Evolutionary conservation across 2,797 vertebrate genomes (phyloP), one percentile per base, ranked within the genome.

Genomic region (Sternarchorhynchus goeldii): DNA sequence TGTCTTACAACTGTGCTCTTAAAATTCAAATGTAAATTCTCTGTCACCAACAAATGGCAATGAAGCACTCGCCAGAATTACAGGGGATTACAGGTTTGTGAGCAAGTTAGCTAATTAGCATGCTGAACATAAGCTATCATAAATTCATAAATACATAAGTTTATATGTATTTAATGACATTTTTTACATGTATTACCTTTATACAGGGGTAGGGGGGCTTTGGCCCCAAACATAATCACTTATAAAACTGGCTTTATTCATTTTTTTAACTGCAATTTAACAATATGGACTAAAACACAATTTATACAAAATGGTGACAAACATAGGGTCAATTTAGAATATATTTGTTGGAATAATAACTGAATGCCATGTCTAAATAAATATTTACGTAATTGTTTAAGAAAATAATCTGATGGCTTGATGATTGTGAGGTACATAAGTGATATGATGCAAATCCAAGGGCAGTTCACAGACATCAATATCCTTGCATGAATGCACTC

Each of bases 51-150:
- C 41, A 31, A 53, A 68, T 31, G 66, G 21, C 53, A 20, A 69
- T 17, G 17, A 12, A 1, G 8, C n/a, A 41, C 64, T 66, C 2
- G 25, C 8, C n/a, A 41, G 64, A 25, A 53, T 32, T 31, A 53
- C 78, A 78, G 82, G 85, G 82, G 17, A 69, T 25, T 53, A 69
- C 18, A 34, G 21, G 6, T 50, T 50, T 50, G 45, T 50, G 45
- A 50, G 45, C 45, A 50, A 50, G 45, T 1, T 50, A 50, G 45
- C 10, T 50, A 14, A 50, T 50, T 50, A 50, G 45, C 45, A 50
- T 50, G 45, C 45, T 50, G 45, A 50, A 50, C 45, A 50, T 50
- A 50, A 50, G 45, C 8, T 50, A 50, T 12, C 45, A 12, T 12
- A 50, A 50, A 2, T 50, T 50, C 14, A 50, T 12, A 50, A n/a